These are phyloP conservation scores for Lycorma delicatula DNA, from an alignment of 1,140 invertebrate species.

Conservation along the genomic window DNA sequence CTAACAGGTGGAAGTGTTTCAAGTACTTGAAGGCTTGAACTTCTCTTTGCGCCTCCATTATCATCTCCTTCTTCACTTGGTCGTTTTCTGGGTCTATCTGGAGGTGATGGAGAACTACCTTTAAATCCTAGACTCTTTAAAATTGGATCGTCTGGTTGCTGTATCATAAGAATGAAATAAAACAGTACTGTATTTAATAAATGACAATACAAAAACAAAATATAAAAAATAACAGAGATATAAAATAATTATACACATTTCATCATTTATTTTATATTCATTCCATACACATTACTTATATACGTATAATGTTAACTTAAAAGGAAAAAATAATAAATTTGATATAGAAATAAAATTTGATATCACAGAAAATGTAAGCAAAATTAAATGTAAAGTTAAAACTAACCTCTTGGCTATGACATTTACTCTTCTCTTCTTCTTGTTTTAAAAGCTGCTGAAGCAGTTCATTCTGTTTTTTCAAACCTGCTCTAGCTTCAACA, in stretches of 20 bases:
- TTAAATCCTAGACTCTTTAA: slow-evolving; percentile 50
- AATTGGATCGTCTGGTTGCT: slow-evolving; percentile 41
- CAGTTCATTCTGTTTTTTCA: slow-evolving; percentile 62
- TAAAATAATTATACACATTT: slow-evolving; percentile 4
- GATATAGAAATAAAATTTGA: background rate
- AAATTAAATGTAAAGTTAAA: too few species aligned
- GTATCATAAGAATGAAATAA: slow-evolving; percentile 1
- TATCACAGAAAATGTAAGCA: background rate
- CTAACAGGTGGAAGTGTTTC: slow-evolving; percentile 10
- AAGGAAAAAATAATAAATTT: too few species aligned
- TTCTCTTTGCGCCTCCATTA: slow-evolving; percentile 40
- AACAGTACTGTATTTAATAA: too few species aligned
- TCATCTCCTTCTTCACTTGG: slow-evolving; percentile 56
- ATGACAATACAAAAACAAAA: too few species aligned
- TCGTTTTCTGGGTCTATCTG: slow-evolving; percentile 50
- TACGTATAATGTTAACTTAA: too few species aligned
- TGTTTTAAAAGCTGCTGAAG: slow-evolving; percentile 69
- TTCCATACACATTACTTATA: too few species aligned
- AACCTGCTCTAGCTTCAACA: slow-evolving; percentile 47
- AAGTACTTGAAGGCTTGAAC: slow-evolving; percentile 37
- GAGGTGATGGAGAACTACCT: slow-evolving; percentile 38
- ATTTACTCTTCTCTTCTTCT: slow-evolving; percentile 34
- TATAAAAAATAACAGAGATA: background rate
- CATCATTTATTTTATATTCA: too few species aligned
- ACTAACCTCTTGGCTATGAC: background rate